Percentiles rank a stretch among this genome's conserved stretches.
Conservation (phyloP, 2,888 invertebrate species). For the Lithophane semibrunnea region DNA sequence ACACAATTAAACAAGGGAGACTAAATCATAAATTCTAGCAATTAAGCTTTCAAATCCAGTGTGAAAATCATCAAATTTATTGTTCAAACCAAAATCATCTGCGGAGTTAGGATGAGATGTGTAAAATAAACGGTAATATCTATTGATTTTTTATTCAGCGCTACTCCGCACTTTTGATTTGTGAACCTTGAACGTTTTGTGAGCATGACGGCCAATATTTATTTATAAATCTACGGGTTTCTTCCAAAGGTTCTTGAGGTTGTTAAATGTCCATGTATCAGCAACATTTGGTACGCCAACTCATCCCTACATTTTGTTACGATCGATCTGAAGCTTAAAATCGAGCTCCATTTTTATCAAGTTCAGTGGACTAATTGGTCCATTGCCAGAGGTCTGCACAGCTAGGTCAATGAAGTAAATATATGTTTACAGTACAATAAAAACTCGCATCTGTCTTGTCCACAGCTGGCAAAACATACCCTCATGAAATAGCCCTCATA, state of each 20-base stretch:
- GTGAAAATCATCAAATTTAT: slow-evolving; percentile 12
- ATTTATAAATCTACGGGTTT: slow-evolving; percentile 31
- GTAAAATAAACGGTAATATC: slow-evolving; percentile 31
- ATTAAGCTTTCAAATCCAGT: slow-evolving; percentile 5
- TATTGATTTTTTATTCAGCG: slow-evolving; percentile 40
- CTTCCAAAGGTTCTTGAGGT: slow-evolving; percentile 17
- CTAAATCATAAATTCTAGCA: slow-evolving; percentile 1
- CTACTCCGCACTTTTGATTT: slow-evolving; percentile 26
- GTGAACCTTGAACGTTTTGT: slow-evolving; percentile 45
- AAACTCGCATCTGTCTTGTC: slow-evolving; percentile 19
- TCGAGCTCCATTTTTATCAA: slow-evolving; percentile 20
- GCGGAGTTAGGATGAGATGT: slow-evolving; percentile 32
- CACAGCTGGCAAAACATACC: slow-evolving; percentile 32
- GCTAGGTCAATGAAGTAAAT: slow-evolving; percentile 10
- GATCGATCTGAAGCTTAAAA: slow-evolving; percentile 28
- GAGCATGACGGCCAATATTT: slow-evolving; percentile 46
- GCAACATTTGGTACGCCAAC: slow-evolving; percentile 35
- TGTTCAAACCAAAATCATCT: slow-evolving; percentile 19
- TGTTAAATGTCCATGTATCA: slow-evolving; percentile 35
- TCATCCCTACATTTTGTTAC: slow-evolving; percentile 24
- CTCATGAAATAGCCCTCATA: slow-evolving; percentile 18
- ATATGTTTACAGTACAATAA: slow-evolving; percentile 30
- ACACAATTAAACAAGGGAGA: neutral
- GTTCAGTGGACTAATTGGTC: slow-evolving; percentile 25
- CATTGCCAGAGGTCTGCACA: slow-evolving; percentile 28